Percentiles rank a stretch among this genome's conserved stretches.
phyloP scores from a whole-genome alignment of 1,140 invertebrate species.

The Tetragonula clypearis region DNA sequence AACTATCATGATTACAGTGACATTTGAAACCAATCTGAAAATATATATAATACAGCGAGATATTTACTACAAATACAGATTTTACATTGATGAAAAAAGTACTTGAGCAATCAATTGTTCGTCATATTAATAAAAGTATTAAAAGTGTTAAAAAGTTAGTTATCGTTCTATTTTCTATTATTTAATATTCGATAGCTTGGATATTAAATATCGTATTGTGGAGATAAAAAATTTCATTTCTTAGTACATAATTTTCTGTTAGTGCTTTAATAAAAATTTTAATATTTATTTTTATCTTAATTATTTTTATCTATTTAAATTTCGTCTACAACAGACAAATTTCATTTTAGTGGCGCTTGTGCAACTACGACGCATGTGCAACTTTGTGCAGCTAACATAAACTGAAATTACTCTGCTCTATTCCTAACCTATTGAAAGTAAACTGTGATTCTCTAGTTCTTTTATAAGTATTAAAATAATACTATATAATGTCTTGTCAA shows the following conservation, averaged over 20 bases:
- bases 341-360: background rate
- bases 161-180: too few relatives aligned
- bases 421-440: constrained; percentile 31
- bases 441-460: background rate
- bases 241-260: background rate
- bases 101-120: too few relatives aligned
- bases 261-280: background rate
- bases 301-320: background rate
- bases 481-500: constrained; percentile 3
- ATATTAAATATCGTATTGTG: too few relatives aligned
- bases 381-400: background rate
- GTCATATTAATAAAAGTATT: too few relatives aligned
- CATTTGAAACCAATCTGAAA: too few relatives aligned
- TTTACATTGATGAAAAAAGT: too few relatives aligned
- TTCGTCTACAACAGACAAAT: background rate
- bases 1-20: too few relatives aligned
- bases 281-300: background rate
- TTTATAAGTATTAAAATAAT: background rate
- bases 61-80: too few relatives aligned
- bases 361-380: background rate
- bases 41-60: too few relatives aligned
- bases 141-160: too few relatives aligned
- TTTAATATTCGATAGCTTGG: too few relatives aligned
- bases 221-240: background rate
- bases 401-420: background rate